Percentiles rank a stretch among this genome's conserved stretches.
These are phyloP conservation scores for Mastomys natalensis DNA, from an alignment of 2,113 vertebrate species.

Conservation along the genomic window DNA sequence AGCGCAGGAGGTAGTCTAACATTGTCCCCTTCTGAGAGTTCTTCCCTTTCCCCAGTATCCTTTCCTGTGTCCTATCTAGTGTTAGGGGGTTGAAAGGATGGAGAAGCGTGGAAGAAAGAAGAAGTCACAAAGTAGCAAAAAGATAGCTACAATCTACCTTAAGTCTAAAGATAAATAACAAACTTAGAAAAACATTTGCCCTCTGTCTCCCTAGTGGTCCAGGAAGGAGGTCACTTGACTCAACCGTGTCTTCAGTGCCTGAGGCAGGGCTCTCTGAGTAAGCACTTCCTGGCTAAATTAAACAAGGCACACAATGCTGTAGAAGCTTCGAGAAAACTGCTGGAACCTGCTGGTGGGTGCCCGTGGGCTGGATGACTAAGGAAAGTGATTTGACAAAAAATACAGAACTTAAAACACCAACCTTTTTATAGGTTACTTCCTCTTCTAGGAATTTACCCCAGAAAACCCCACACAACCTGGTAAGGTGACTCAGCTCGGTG, in stretches of 20 bases:
- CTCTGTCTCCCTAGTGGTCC: neutral
- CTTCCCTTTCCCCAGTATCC: too few relatives aligned
- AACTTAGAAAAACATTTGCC: neutral
- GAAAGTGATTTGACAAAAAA: neutral
- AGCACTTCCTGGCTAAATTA: neutral
- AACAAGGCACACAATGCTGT: accelerated
- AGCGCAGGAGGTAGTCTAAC: too few relatives aligned
- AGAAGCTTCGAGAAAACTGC: neutral
- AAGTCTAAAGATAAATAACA: neutral
- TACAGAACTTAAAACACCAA: neutral
- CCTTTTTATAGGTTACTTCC: neutral
- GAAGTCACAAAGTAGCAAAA: too few relatives aligned
- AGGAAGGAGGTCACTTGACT: neutral
- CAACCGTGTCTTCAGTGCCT: neutral
- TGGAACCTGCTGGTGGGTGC: neutral
- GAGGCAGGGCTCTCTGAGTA: neutral
- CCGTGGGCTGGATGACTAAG: accelerated
- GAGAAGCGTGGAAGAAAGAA: too few relatives aligned
- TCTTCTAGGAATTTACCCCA: neutral
- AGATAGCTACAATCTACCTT: neutral
- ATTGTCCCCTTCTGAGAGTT: too few relatives aligned
- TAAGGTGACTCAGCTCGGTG: neutral
- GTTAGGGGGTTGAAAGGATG: too few relatives aligned
- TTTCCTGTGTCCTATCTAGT: too few relatives aligned
- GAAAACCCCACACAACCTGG: neutral